phyloP scores from a whole-genome alignment of 2,113 vertebrate genomes.

The Alethe castanea region DNA sequence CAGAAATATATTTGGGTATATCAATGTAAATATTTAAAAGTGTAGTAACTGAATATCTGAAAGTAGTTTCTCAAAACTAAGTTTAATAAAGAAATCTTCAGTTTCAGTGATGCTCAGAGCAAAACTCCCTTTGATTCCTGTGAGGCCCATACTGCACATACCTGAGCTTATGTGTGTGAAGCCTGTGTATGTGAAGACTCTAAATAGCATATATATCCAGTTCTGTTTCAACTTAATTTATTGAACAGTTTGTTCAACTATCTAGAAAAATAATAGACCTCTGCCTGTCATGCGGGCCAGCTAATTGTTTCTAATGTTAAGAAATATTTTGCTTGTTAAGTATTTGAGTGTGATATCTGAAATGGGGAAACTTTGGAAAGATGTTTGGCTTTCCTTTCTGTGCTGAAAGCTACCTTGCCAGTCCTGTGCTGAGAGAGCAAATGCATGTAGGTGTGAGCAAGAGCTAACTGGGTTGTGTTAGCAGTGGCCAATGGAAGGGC shows the following conservation, averaged over 20 bases:
- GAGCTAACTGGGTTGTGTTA: neutral
- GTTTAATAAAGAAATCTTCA: neutral
- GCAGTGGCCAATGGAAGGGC: neutral
- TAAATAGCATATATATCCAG: neutral
- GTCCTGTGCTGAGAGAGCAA: neutral
- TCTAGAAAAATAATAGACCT: neutral
- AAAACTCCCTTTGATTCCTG: neutral
- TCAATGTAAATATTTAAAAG: neutral
- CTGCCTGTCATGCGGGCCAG: neutral
- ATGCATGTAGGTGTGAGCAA: neutral
- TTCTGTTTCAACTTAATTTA: neutral
- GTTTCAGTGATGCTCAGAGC: neutral
- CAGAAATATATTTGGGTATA: neutral
- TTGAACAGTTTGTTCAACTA: neutral
- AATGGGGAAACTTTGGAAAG: neutral
- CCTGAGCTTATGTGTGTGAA: neutral
- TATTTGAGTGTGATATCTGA: neutral
- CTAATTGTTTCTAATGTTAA: neutral
- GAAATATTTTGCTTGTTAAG: neutral
- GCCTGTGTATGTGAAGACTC: neutral
- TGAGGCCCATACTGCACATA: neutral
- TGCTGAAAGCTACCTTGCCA: neutral
- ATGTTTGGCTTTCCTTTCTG: neutral
- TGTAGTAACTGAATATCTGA: neutral
- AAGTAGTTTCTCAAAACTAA: neutral